phyloP scores from a whole-genome alignment of 2,113 vertebrate genomes.

The Tetraodon nigroviridis region DNA sequence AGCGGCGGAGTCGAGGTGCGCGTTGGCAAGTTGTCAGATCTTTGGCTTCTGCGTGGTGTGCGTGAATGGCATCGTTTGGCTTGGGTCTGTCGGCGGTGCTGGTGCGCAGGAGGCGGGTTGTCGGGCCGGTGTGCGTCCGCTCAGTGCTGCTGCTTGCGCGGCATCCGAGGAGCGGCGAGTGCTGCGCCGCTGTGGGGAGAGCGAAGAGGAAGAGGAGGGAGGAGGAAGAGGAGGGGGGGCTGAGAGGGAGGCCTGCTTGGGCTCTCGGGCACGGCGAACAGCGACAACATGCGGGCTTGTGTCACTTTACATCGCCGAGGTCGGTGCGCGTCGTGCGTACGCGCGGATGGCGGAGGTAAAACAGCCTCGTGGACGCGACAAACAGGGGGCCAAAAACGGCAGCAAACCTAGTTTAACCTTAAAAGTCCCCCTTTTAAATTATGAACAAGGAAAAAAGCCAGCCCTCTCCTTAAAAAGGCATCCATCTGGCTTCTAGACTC shows the following conservation, averaged over 20 bases:
- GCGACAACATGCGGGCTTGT: conserved; percentile 42
- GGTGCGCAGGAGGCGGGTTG: conserved; percentile 21
- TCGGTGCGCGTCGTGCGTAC: too few species aligned
- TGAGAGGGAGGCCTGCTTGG: background rate
- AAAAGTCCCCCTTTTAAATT: too few species aligned
- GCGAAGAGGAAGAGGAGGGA: background rate
- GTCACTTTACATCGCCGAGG: background rate
- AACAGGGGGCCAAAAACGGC: too few species aligned
- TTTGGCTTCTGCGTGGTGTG: conserved; percentile 47
- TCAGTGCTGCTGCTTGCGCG: conserved; percentile 47
- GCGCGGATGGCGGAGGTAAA: too few species aligned
- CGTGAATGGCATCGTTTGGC: conserved; percentile 69
- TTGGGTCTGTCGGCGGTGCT: conserved; percentile 35
- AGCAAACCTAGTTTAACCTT: too few species aligned
- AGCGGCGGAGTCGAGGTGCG: conserved; percentile 48
- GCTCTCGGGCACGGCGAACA: conserved; percentile 23
- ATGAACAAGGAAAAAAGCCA: too few species aligned
- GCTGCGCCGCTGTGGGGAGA: conserved; percentile 35
- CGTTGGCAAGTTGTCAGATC: conserved; percentile 64
- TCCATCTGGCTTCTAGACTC: too few species aligned
- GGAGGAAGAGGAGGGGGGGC: background rate
- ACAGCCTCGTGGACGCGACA: too few species aligned
- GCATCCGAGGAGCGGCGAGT: conserved; percentile 57
- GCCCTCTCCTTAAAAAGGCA: too few species aligned
- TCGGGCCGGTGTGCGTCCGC: conserved; percentile 16